Evolutionary conservation across 2,888 invertebrate genomes (phyloP).

Genomic region (Tinea trinotella): DNA sequence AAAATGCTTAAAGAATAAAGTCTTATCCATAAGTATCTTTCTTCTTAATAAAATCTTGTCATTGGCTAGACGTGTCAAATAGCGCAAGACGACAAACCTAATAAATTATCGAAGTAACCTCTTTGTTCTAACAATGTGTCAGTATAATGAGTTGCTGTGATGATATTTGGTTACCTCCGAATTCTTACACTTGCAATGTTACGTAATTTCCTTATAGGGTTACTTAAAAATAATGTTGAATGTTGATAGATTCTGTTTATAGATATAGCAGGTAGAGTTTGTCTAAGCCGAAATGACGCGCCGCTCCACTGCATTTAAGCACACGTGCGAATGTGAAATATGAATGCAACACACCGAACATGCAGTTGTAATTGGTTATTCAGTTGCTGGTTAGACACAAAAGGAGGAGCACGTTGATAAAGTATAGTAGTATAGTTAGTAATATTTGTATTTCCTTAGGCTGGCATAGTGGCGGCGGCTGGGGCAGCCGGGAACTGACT

Average conservation of each 20-base stretch:
- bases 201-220: background rate
- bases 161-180: background rate
- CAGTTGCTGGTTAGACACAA: too few species aligned
- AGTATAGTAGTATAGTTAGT: too few species aligned
- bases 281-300: too few species aligned
- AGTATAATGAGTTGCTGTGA: slow-evolving; percentile 29
- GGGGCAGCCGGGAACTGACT: too few species aligned
- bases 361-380: too few species aligned
- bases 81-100: slow-evolving; percentile 5
- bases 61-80: slow-evolving; percentile 12
- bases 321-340: too few species aligned
- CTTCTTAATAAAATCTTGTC: background rate
- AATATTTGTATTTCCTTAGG: too few species aligned
- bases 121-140: slow-evolving; percentile 70
- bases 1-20: background rate
- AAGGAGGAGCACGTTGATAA: too few species aligned
- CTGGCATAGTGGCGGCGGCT: too few species aligned
- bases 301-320: too few species aligned
- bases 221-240: background rate
- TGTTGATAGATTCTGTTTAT: background rate
- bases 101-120: slow-evolving; percentile 27
- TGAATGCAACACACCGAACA: too few species aligned
- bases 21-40: background rate
- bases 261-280: background rate
- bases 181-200: background rate